Conservation (phyloP, 2,113 vertebrate species). For the Otus sunia region DNA sequence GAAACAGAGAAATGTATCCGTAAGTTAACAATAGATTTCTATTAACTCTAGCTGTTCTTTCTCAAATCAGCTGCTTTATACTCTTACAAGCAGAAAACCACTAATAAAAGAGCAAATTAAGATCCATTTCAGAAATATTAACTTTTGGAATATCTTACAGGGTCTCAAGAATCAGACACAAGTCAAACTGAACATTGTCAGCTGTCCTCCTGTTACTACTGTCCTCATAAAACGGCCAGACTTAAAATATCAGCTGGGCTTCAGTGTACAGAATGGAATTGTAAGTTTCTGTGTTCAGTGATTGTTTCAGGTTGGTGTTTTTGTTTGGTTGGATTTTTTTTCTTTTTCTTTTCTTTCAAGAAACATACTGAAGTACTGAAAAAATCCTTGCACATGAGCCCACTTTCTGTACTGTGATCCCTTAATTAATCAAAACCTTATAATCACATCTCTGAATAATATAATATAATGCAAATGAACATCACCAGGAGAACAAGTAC, state of each 20-base stretch:
- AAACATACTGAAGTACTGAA: neutral
- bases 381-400: neutral
- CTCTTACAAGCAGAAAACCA: neutral
- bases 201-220: constrained; percentile 96
- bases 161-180: constrained; percentile 97
- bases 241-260: constrained; percentile 97
- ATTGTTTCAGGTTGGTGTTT: neutral
- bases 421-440: neutral
- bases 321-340: neutral
- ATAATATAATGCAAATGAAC: neutral
- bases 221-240: constrained; percentile 98
- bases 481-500: neutral
- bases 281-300: constrained; percentile 76
- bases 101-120: neutral
- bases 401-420: neutral
- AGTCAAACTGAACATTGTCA: constrained; percentile 97
- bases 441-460: neutral
- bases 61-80: neutral
- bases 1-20: neutral
- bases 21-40: neutral
- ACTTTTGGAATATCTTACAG: constrained; percentile 69
- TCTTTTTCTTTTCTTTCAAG: neutral
- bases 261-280: constrained; percentile 98
- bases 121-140: neutral
- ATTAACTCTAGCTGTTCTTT: neutral